phyloP scores from a whole-genome alignment of 2,113 vertebrate species.

The Serinus canaria region DNA sequence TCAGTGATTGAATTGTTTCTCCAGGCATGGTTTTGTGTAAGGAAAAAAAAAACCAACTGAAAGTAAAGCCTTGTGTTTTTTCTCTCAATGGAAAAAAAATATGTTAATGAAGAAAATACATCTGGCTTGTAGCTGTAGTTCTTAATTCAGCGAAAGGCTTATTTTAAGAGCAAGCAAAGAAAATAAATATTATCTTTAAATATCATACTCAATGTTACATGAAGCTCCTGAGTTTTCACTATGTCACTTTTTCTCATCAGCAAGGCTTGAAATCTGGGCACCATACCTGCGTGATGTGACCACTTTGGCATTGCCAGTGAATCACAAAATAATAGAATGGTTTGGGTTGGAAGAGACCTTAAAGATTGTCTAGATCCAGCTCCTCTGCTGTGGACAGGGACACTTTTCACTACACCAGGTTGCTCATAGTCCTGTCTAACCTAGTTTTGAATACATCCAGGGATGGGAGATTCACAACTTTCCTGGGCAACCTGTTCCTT shows the following conservation, averaged over 20 bases:
- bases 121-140: neutral
- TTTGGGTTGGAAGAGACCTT: neutral
- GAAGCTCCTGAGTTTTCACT: neutral
- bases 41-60: neutral
- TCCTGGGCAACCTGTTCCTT: neutral
- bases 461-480: neutral
- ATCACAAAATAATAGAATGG: neutral
- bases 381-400: neutral
- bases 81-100: neutral
- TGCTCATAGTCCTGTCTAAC: neutral
- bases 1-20: neutral
- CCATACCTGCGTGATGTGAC: too few species aligned
- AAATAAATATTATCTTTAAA: neutral
- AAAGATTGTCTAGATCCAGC: neutral
- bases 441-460: neutral
- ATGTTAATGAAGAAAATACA: neutral
- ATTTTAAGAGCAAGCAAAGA: neutral
- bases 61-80: rapidly evolving
- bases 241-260: neutral
- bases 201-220: neutral
- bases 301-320: neutral
- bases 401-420: neutral
- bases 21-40: neutral
- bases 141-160: neutral
- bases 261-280: neutral